Base-by-base conservation (phyloP, 2,888 invertebrate species). In the Baccha elongata region DNA sequence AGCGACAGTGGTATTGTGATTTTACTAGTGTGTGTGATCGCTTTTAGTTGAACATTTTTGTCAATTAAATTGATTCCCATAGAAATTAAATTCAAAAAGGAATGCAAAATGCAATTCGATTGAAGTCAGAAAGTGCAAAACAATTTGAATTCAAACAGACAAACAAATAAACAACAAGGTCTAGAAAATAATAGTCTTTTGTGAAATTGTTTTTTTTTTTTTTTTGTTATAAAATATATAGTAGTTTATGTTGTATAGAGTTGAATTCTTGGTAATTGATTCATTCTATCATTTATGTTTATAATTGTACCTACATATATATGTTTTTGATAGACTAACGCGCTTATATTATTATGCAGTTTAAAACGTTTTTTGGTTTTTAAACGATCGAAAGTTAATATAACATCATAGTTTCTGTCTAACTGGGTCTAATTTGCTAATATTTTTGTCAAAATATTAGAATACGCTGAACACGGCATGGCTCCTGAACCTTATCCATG, bases 1-100 rank as follows among this genome's bases (percentile, higher is more conserved):
- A 78, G 42, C 72, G 55, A 71, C 76, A 50, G 62, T 68, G 68
- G 55, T 67, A 60, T 60, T 37, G 60, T 62, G 76, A 76, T 83
- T 83, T n/a, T 83, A 58, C 60, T 65, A 44, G 29, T 71, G 15
- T 60, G 42, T 29, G 17, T 50, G 67, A 44, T 42, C 50, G 78
- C 29, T 37, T 83, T 72, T 60, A 60, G 75, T 72, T 83, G 78
- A 72, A 67, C 67, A 78, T 78, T 83, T 83, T 72, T 67, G 46
- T 73, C 67, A 78, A 83, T 73, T 83, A 78, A 83, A 83, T 83
- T 78, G 78, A 83, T 68, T 83, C 68, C 44, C 17, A 58, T 64
- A 74, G 29, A 80, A 75, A 80, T 75, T 67, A 67, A 60, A 67
- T 67, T 37, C 13, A 53, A 73, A 65, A 73, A 65, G 8, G 26